Evolutionary conservation across 1,140 invertebrate species (phyloP).

Genomic region (Aphis craccivora): DNA sequence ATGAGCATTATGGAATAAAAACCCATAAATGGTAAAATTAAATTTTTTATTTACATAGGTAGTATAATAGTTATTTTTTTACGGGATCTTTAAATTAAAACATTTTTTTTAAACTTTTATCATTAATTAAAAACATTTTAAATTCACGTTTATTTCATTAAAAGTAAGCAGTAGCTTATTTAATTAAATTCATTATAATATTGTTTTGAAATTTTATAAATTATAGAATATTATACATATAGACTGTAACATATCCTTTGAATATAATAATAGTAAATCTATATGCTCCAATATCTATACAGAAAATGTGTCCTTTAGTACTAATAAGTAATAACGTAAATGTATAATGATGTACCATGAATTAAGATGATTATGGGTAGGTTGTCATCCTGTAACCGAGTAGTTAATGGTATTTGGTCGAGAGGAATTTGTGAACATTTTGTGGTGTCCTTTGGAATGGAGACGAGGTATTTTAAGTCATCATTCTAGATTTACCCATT

Average conservation of each 20-base stretch:
- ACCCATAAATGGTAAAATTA: no score
- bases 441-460: conserved; percentile 42
- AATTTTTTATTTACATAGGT: background rate
- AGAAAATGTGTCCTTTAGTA: background rate
- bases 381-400: conserved; percentile 13
- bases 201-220: background rate
- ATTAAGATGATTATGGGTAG: conserved; percentile 26
- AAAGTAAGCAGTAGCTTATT: background rate
- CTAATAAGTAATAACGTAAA: background rate
- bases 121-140: background rate
- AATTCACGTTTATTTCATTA: background rate
- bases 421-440: conserved; percentile 48
- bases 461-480: conserved; percentile 48
- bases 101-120: background rate
- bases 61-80: background rate
- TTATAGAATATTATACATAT: background rate
- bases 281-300: background rate
- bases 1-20: no score
- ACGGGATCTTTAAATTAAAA: background rate
- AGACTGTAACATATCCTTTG: background rate
- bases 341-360: conserved; percentile 37
- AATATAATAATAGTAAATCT: background rate
- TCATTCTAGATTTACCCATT: conserved; percentile 42
- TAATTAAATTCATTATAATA: background rate
- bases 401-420: conserved; percentile 38